phyloP scores from a whole-genome alignment of 2,888 invertebrate genomes.

The Campoletis raptor region DNA sequence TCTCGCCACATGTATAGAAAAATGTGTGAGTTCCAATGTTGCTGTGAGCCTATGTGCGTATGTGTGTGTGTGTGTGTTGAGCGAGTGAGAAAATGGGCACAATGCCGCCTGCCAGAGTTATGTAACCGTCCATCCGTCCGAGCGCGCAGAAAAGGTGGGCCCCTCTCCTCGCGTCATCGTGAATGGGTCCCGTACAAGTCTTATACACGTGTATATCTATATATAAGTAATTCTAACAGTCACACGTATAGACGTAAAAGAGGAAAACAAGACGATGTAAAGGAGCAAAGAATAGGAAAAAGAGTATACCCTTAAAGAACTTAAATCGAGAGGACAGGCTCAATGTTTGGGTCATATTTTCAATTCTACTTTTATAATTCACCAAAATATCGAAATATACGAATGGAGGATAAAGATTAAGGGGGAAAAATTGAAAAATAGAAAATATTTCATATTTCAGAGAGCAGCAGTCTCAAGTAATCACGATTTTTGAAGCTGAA shows the following conservation, averaged over 20 bases:
- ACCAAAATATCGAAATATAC: neutral
- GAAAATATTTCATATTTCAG: neutral
- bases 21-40: neutral
- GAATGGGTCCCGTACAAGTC: slow-evolving; percentile 45
- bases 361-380: neutral
- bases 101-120: slow-evolving; percentile 80
- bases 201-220: neutral
- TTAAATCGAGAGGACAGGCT: slow-evolving; percentile 6
- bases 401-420: neutral
- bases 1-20: neutral
- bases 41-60: neutral
- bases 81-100: slow-evolving; percentile 72
- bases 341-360: neutral
- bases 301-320: slow-evolving; percentile 20
- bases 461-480: neutral
- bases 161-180: slow-evolving; percentile 46
- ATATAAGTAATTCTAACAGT: slow-evolving; percentile 7
- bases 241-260: slow-evolving; percentile 7
- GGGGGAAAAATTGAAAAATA: neutral
- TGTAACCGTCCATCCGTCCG: slow-evolving; percentile 80
- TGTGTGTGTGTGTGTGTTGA: neutral
- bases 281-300: slow-evolving; percentile 26
- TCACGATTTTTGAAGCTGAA: neutral
- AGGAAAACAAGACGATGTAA: slow-evolving; percentile 17
- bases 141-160: slow-evolving; percentile 73